Conservation (phyloP, 2,888 invertebrate species). For the Drosophila nr. perissopoda region DNA sequence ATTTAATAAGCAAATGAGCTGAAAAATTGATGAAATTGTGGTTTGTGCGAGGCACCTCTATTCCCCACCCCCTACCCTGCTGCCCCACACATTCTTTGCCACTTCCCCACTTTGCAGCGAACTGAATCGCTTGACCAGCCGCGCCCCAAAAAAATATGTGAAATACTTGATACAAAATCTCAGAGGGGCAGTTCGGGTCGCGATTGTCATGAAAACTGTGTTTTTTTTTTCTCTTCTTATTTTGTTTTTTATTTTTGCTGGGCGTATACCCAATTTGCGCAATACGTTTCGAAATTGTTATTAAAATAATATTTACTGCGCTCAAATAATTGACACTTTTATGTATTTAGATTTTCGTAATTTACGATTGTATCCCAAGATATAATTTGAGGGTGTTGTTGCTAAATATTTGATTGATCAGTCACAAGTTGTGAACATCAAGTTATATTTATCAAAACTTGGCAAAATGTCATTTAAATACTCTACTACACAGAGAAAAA, state of each 20-base stretch:
- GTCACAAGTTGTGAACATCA: neutral
- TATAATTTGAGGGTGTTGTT: slow-evolving; percentile 19
- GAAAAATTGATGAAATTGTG: slow-evolving; percentile 76
- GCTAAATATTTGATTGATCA: neutral
- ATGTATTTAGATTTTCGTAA: slow-evolving; percentile 31
- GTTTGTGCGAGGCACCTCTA: slow-evolving; percentile 21
- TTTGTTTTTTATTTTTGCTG: slow-evolving; percentile 37
- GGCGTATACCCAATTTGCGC: slow-evolving; percentile 68
- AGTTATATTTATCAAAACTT: neutral
- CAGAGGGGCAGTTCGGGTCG: slow-evolving; percentile 5
- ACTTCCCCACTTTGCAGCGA: neutral
- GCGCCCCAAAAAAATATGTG: slow-evolving; percentile 50
- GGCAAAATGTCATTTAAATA: neutral
- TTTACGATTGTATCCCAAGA: neutral
- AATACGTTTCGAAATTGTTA: slow-evolving; percentile 37
- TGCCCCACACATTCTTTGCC: neutral
- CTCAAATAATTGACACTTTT: slow-evolving; percentile 33
- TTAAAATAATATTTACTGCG: slow-evolving; percentile 42
- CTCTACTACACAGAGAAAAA: neutral
- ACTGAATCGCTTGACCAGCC: slow-evolving; percentile 51
- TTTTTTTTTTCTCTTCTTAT: neutral
- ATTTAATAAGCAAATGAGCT: slow-evolving; percentile 83
- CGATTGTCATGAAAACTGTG: slow-evolving; percentile 19
- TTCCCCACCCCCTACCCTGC: neutral
- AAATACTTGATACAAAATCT: slow-evolving; percentile 32